Percentiles rank a stretch among this genome's conserved stretches.
These are phyloP conservation scores for Papilio helenus DNA, from an alignment of 1,140 invertebrate species.

Conservation along the genomic window DNA sequence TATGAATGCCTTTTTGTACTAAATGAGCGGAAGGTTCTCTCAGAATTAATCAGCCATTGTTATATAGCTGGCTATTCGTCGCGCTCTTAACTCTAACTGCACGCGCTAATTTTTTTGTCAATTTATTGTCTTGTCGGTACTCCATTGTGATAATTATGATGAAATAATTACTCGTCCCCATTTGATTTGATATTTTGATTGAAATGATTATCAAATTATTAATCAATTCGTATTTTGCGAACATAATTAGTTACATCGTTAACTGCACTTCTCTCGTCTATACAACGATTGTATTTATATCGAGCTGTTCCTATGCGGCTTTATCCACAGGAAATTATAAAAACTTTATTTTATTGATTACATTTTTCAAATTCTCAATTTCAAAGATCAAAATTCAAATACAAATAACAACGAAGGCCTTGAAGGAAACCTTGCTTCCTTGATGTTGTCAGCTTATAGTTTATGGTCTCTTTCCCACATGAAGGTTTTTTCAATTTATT, in stretches of 20 bases:
- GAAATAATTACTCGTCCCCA: slow-evolving; percentile 10
- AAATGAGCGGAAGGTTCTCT: slow-evolving; percentile 8
- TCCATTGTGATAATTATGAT: slow-evolving; percentile 9
- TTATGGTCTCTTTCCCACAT: no score
- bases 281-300: no score
- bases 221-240: neutral
- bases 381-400: no score
- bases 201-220: neutral
- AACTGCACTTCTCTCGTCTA: no score
- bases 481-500: no score
- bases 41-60: slow-evolving; percentile 22
- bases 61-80: neutral
- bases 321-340: no score
- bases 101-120: slow-evolving; percentile 18
- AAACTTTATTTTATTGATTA: no score
- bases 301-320: no score
- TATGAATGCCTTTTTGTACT: neutral
- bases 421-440: no score
- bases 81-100: slow-evolving; percentile 7
- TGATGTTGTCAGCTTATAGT: no score
- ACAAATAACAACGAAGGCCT: no score
- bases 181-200: slow-evolving; percentile 4
- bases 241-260: neutral
- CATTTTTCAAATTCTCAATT: no score
- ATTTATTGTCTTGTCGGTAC: slow-evolving; percentile 28